These are phyloP conservation scores for Sabatieria punctata DNA, from an alignment of 2,888 invertebrate genomes.

Conservation along the genomic window DNA sequence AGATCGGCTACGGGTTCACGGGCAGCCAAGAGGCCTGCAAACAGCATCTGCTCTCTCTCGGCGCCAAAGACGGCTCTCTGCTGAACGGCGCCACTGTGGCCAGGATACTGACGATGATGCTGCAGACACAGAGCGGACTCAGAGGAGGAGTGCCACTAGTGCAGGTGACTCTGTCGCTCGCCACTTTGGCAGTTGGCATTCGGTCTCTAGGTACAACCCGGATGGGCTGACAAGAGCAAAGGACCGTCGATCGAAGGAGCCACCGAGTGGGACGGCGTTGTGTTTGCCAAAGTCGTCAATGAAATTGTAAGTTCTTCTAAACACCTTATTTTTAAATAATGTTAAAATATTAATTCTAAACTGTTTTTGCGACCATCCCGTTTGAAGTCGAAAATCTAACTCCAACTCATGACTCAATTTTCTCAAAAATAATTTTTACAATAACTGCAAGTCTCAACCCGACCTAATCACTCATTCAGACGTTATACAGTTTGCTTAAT, in stretches of 20 bases:
- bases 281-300: constrained; percentile 76
- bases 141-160: constrained; percentile 39
- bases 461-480: too few species aligned
- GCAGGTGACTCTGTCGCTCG: constrained; percentile 12
- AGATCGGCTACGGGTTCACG: constrained; percentile 79
- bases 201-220: constrained; percentile 8
- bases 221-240: constrained; percentile 32
- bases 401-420: too few species aligned
- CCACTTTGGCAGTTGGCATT: neutral
- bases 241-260: constrained; percentile 28
- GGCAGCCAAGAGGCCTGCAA: constrained; percentile 69
- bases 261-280: constrained; percentile 74
- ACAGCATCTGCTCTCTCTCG: constrained; percentile 60
- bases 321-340: too few species aligned
- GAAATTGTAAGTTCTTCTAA: constrained; percentile 60
- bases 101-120: constrained; percentile 66
- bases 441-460: too few species aligned
- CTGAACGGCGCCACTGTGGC: constrained; percentile 65
- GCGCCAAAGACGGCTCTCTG: constrained; percentile 43
- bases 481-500: too few species aligned
- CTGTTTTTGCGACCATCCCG: too few species aligned
- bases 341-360: too few species aligned
- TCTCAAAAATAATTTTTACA: too few species aligned
- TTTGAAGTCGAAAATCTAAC: too few species aligned
- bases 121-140: constrained; percentile 59